Conservation (phyloP, 2,113 vertebrate genomes). For the Corydoras sp. region DNA sequence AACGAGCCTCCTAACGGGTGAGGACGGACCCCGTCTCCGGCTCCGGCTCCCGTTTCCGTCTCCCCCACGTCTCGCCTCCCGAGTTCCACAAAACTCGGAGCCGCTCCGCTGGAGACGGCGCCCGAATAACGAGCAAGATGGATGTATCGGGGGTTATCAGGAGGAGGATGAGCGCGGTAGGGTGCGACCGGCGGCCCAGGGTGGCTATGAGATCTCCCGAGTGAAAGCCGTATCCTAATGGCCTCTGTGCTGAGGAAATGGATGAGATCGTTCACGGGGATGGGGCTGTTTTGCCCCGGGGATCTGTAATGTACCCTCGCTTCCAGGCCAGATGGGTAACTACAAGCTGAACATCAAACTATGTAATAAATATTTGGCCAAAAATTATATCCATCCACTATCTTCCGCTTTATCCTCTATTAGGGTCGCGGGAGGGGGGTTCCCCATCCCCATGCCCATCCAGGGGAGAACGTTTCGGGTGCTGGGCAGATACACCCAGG, state of each 20-base stretch:
- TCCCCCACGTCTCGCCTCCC: background rate
- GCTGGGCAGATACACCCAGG: no score
- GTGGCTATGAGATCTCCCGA: conserved; percentile 14
- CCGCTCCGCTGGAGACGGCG: conserved; percentile 19
- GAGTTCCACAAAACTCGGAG: conserved; percentile 7
- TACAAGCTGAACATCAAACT: no score
- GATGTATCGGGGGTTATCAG: conserved; percentile 26
- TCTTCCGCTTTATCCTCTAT: no score
- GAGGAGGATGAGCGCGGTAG: conserved; percentile 3
- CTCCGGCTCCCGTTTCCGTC: background rate
- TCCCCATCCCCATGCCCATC: no score
- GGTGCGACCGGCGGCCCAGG: conserved; percentile 1
- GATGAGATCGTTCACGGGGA: conserved; percentile 27
- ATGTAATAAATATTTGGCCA: no score
- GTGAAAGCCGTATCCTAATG: conserved; percentile 32
- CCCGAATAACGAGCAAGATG: conserved; percentile 27
- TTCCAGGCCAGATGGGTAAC: background rate
- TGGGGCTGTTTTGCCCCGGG: conserved; percentile 15
- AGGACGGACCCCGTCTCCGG: background rate
- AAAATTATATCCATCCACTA: no score
- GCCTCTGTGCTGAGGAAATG: conserved; percentile 22
- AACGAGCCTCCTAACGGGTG: conserved; percentile 19
- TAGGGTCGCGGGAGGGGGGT: no score
- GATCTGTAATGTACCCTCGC: conserved; percentile 21
- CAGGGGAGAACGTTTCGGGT: no score